phyloP scores from a whole-genome alignment of 92 coral and sea anemone species.

The Hydrozoanthus gracilis region DNA sequence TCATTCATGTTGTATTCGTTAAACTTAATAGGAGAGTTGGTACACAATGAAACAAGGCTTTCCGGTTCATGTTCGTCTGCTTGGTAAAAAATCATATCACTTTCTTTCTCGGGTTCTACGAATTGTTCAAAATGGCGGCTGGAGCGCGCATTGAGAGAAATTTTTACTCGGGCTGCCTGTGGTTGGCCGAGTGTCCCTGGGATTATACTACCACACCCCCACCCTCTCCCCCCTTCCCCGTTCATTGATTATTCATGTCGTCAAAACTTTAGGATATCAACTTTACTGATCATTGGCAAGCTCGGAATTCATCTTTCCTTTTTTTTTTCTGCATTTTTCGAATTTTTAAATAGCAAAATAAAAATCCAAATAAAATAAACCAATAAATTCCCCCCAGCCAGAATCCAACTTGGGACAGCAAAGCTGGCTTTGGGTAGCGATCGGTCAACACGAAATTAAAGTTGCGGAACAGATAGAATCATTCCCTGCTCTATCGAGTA shows the following conservation, averaged over 20 bases:
- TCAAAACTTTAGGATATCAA: too few relatives aligned
- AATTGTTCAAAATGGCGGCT: conserved; percentile 1
- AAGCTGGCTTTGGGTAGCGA: too few relatives aligned
- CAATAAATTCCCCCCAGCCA: conserved; percentile 6
- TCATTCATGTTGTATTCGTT: conserved; percentile 8
- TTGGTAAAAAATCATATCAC: neutral
- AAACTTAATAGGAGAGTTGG: neutral
- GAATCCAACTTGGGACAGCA: too few relatives aligned
- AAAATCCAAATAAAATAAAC: conserved; percentile 3
- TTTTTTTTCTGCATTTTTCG: neutral
- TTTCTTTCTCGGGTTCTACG: too few relatives aligned
- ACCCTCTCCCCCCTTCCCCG: neutral
- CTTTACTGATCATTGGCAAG: too few relatives aligned
- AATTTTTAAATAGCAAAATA: too few relatives aligned
- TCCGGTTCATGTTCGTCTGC: neutral
- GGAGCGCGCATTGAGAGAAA: neutral
- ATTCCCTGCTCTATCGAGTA: too few relatives aligned
- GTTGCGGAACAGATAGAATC: too few relatives aligned
- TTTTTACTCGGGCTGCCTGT: too few relatives aligned
- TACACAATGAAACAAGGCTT: conserved; percentile 5
- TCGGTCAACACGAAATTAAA: too few relatives aligned
- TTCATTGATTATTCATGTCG: conserved; percentile 1
- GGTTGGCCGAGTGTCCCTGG: too few relatives aligned
- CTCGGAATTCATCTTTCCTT: too few relatives aligned
- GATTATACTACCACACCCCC: neutral